Evolutionary conservation across 2,797 vertebrate genomes (phyloP).

Genomic region (Crypturellus tataupa): DNA sequence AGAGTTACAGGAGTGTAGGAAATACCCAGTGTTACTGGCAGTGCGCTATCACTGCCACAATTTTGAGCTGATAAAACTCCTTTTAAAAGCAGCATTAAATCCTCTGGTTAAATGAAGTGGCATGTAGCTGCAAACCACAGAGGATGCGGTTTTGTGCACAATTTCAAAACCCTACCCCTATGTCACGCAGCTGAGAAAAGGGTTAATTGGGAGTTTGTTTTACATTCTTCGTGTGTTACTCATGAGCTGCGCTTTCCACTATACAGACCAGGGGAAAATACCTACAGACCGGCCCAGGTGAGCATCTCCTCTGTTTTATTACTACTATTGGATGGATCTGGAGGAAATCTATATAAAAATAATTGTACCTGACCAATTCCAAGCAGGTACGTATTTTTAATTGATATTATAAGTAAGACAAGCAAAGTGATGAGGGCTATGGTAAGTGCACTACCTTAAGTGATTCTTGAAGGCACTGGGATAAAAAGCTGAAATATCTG

Average conservation of each 20-base stretch:
- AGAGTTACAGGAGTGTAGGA: not conserved
- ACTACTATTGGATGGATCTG: not conserved
- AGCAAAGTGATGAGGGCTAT: not conserved
- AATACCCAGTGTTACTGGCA: not conserved
- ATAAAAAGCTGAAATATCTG: not conserved
- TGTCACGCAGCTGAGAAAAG: not conserved
- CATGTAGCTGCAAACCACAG: not conserved
- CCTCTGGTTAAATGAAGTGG: not conserved
- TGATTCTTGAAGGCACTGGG: fast-evolving
- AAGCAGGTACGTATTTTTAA: not conserved
- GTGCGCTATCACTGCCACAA: not conserved
- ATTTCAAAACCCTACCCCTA: not conserved
- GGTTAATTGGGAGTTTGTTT: not conserved
- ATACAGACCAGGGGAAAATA: not conserved
- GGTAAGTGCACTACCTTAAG: not conserved
- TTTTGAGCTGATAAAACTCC: not conserved
- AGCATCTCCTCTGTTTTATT: not conserved
- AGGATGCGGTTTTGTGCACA: not conserved
- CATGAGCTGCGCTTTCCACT: fast-evolving
- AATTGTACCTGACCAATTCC: not conserved
- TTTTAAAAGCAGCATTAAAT: not conserved
- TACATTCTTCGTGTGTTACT: not conserved
- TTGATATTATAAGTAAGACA: fast-evolving
- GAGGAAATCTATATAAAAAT: not conserved
- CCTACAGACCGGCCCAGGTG: not conserved